Conservation (phyloP, 2,113 vertebrate species). For the Acrocephalus kingi region DNA sequence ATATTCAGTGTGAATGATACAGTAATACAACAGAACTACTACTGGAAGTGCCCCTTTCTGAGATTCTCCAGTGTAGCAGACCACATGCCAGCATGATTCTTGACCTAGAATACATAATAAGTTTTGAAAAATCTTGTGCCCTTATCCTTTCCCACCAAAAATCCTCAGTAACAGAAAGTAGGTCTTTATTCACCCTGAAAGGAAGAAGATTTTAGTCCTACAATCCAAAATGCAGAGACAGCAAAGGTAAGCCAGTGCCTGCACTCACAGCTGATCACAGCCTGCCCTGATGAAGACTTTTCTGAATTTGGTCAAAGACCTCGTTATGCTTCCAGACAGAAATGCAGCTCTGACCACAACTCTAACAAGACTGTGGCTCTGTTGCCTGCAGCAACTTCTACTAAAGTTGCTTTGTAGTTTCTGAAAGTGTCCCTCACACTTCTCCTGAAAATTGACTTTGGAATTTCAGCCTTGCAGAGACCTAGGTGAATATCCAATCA, state of each 20-base stretch:
- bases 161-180: neutral
- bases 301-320: neutral
- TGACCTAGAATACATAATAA: neutral
- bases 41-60: neutral
- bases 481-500: neutral
- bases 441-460: neutral
- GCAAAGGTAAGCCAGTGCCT: neutral
- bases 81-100: neutral
- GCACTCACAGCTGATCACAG: neutral
- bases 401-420: neutral
- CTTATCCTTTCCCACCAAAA: neutral
- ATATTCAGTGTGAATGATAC: neutral
- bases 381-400: neutral
- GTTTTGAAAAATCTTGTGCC: neutral
- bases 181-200: neutral
- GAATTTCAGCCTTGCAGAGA: neutral
- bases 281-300: neutral
- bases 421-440: neutral
- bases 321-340: neutral
- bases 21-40: neutral
- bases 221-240: neutral
- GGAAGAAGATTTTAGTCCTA: neutral
- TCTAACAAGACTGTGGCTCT: neutral
- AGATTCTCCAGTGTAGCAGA: neutral
- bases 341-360: neutral